Base-by-base conservation (phyloP, 2,888 invertebrate species). In the Drosophila cognata region DNA sequence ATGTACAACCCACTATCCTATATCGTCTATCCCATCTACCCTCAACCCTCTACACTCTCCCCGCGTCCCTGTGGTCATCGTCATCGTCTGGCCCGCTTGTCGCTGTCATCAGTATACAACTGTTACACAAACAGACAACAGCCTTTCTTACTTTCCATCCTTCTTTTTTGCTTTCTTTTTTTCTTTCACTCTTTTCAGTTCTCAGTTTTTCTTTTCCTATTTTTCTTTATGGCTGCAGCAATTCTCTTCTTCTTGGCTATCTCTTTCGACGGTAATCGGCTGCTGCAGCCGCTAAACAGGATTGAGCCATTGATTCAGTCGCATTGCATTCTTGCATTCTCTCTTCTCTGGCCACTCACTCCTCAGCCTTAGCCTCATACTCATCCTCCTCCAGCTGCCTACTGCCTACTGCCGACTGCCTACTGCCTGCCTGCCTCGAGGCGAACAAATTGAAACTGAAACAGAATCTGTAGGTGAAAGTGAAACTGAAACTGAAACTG, bases 101-200 rank as follows among this genome's bases (percentile, higher is more conserved):
- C 73, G 60, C 74, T 74, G 72, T 77, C 77, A 70, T 62, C 77
- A 76, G 72, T 86, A 74, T 75, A 85, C 89, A 88, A 82, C 79
- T 82, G 85, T 76, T 72, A 72, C 28, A 56, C 28, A 36, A 36
- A 56, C 28, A 66, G 38, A 51, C 59, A 57, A 63, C 68, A 69
- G 89, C 57, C 70, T 74, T 21, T 41, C 4, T 21, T 29, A 18
- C 28, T 28, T 28, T 28, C 16, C 29, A n/a, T 38, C 56, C 41
- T 8, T 29, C 4, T 10, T 1, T 52, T 13, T 25, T 28, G 28
- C 5, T 50, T 28, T 28, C 11, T 6, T 5, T 11, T 46, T 35
- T 81, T 18, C 18, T 85, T 81, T 77, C 8, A 18, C 18, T 33
- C 33, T 33, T 33, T 33, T 33, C 33, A 11, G 33, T 33, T 33